Percentiles rank a stretch among this genome's conserved stretches.
These are phyloP conservation scores for Nesoenas mayeri DNA, from an alignment of 2,113 vertebrate genomes.

Conservation along the genomic window DNA sequence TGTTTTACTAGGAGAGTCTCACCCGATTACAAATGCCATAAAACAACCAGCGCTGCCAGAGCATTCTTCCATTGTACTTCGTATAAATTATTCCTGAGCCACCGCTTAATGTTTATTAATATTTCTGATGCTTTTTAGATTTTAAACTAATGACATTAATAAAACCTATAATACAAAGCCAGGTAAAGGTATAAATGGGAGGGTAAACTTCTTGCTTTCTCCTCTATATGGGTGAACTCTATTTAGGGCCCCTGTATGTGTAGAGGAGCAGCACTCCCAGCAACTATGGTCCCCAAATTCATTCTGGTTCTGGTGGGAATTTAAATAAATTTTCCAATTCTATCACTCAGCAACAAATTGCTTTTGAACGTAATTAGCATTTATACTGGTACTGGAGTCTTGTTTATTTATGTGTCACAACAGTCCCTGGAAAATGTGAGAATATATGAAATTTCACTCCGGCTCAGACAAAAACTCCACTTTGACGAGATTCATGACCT, in stretches of 20 bases:
- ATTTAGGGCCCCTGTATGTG: rapidly evolving
- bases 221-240: not conserved
- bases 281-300: not conserved
- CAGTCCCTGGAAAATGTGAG: not conserved
- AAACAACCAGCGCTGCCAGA: not conserved
- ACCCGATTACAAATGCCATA: not conserved
- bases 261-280: not conserved
- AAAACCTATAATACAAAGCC: not conserved
- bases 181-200: not conserved
- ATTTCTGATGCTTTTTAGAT: not conserved
- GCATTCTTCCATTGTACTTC: not conserved
- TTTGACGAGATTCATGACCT: not conserved
- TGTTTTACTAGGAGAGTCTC: not conserved
- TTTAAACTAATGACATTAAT: not conserved
- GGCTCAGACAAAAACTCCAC: not conserved
- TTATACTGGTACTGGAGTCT: not conserved
- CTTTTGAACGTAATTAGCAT: not conserved
- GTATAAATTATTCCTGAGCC: not conserved
- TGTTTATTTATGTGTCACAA: not conserved
- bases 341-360: not conserved
- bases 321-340: not conserved
- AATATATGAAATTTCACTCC: not conserved
- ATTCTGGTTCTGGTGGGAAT: not conserved
- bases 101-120: not conserved
- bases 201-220: not conserved